Evolutionary conservation across 2,888 invertebrate species (phyloP).

Genomic region (Metallyticus violacea): DNA sequence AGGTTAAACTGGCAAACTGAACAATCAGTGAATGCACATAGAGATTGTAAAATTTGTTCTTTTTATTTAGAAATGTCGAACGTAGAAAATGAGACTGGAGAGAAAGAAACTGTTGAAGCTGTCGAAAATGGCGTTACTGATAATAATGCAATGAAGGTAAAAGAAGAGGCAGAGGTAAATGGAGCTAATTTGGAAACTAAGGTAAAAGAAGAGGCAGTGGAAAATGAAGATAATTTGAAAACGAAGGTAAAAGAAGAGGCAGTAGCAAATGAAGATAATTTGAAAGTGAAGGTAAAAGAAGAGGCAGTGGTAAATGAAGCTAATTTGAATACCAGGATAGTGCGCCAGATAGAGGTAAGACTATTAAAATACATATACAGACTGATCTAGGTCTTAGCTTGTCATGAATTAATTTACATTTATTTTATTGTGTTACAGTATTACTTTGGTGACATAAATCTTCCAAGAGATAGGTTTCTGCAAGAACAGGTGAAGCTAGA

Average conservation of each 20-base stretch:
- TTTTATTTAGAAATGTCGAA: not conserved
- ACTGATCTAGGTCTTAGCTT: too few species aligned
- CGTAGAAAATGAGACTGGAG: not conserved
- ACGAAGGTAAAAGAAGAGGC: not conserved
- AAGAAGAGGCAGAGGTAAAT: not conserved
- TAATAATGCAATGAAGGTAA: not conserved
- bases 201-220: conserved; percentile 47
- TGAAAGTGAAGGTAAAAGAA: not conserved
- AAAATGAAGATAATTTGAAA: not conserved
- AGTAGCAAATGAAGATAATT: not conserved
- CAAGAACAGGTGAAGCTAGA: conserved; percentile 78
- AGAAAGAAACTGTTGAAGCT: not conserved
- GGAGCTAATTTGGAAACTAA: conserved; percentile 48
- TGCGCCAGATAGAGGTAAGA: conserved; percentile 54
- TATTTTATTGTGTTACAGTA: conserved; percentile 56
- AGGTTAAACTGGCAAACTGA: not conserved
- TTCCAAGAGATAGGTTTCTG: conserved; percentile 91
- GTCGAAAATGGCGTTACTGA: not conserved
- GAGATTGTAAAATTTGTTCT: not conserved
- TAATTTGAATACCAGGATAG: conserved; percentile 55
- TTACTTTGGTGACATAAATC: conserved; percentile 87
- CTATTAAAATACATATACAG: not conserved
- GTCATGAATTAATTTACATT: too few species aligned
- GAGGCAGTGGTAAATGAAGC: not conserved
- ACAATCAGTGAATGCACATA: not conserved